Evolutionary conservation across 2,113 vertebrate genomes (phyloP), one percentile per base, ranked within the genome.

Genomic region (Gavialis gangeticus): DNA sequence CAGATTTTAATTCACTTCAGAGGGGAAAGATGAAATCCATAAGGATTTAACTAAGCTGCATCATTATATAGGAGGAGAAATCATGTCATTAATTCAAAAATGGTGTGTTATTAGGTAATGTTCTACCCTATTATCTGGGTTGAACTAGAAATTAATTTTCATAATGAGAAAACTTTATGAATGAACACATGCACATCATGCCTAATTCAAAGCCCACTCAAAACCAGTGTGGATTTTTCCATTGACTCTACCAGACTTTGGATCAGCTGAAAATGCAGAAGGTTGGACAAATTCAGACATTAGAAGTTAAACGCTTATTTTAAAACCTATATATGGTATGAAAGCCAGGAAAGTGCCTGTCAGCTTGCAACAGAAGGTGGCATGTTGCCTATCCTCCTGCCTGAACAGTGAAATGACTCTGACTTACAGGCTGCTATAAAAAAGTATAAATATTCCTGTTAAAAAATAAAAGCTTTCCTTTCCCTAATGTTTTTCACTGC

Each of bases 401-500:
- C 62, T 69, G 71, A 66, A 75, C 27, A 34, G 60, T 46, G 34
- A 96, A 94, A 95, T 75, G 27, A 82, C 60, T 24, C 24, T 88
- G 85, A 56, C 69, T n/a, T 57, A 86, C 92, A 85, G 93, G 56
- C 66, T 89, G 11, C 66, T 93, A 25, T 28, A 84, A 89, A 89
- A 95, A 46, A 55, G 9, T 34, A 88, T 64, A 93, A 93, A 93
- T 89, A 56, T 10, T 75, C 54, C 84, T 24, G 10, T 14, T 79
- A 22, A 87, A 91, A 94, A 95, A 86, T 76, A 59, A 81, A 88
- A 93, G 15, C 82, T 30, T 93, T 13, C 13, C 24, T 64, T 84
- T 93, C 62, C 62, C 78, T 90, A 81, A 75, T 75, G 71, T 34
- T 88, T 95, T 94, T 87, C 85, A 18, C 75, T 82, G 57, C 76